Percentiles rank a stretch among this genome's conserved stretches.
phyloP scores from a whole-genome alignment of 2,888 invertebrate genomes.

The Eretmocerus hayati region DNA sequence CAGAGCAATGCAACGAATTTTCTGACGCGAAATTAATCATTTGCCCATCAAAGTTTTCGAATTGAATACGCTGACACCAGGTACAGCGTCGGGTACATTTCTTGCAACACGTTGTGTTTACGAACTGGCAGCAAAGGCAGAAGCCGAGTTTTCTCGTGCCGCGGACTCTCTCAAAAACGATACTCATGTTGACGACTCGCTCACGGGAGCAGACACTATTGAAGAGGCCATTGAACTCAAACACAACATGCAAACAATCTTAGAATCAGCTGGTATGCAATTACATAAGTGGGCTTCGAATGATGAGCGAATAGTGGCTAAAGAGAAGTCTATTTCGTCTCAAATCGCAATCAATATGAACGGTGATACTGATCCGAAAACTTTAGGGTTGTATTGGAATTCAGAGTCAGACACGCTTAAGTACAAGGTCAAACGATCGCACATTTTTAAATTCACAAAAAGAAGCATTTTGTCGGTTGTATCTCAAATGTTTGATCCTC shows the following conservation, averaged over 20 bases:
- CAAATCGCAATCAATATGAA: too few species aligned
- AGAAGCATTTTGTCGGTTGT: too few species aligned
- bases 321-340: too few species aligned
- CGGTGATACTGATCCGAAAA: too few species aligned
- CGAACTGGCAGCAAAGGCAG: conserved; percentile 21
- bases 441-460: too few species aligned
- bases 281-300: not conserved
- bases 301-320: too few species aligned
- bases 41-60: not conserved
- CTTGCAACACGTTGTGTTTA: conserved; percentile 15
- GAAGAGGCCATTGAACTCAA: conserved; percentile 16
- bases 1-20: conserved; percentile 16
- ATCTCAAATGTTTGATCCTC: too few species aligned
- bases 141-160: conserved; percentile 8
- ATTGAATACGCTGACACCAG: conserved; percentile 18
- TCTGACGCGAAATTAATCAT: conserved; percentile 8
- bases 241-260: not conserved
- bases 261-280: not conserved
- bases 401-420: too few species aligned
- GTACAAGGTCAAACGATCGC: too few species aligned
- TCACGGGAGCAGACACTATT: conserved; percentile 22
- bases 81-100: conserved; percentile 14
- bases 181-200: conserved; percentile 25
- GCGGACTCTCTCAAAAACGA: conserved; percentile 13
- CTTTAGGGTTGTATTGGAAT: too few species aligned